phyloP scores from a whole-genome alignment of 2,888 invertebrate species.

The Laspeyria flexula region DNA sequence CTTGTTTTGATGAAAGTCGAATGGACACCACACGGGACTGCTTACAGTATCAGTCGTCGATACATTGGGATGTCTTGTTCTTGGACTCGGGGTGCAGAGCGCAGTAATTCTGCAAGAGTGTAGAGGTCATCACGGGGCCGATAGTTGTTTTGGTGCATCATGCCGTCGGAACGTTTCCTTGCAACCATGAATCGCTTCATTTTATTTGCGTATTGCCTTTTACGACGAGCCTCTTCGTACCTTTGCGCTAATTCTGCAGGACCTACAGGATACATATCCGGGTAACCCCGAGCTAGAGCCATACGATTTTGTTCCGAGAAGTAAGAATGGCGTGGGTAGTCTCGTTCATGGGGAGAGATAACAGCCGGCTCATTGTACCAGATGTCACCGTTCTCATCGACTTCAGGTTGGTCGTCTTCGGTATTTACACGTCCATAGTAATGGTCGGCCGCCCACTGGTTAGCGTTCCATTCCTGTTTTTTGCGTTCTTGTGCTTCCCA shows the following conservation, averaged over 20 bases:
- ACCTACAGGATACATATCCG: slow-evolving; percentile 76
- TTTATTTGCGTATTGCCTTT: slow-evolving; percentile 79
- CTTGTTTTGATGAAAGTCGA: slow-evolving; percentile 31
- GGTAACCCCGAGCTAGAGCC: slow-evolving; percentile 71
- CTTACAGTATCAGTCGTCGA: slow-evolving; percentile 87
- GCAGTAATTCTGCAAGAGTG: slow-evolving; percentile 86
- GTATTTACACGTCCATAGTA: slow-evolving; percentile 74
- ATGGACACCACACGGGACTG: slow-evolving; percentile 53
- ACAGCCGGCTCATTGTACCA: slow-evolving; percentile 87
- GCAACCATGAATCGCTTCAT: slow-evolving; percentile 88
- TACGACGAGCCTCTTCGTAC: slow-evolving; percentile 80
- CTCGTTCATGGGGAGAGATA: slow-evolving; percentile 74
- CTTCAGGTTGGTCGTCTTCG: slow-evolving; percentile 81
- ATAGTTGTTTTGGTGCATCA: slow-evolving; percentile 76
- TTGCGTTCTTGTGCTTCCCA: slow-evolving; percentile 87
- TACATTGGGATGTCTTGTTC: slow-evolving; percentile 86
- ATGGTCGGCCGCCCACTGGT: slow-evolving; percentile 73
- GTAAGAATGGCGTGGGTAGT: slow-evolving; percentile 76
- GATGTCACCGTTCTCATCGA: slow-evolving; percentile 83
- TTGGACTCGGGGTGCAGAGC: slow-evolving; percentile 80
- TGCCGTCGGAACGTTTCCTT: slow-evolving; percentile 80
- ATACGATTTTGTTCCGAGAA: slow-evolving; percentile 81
- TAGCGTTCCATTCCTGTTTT: slow-evolving; percentile 80
- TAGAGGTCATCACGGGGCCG: slow-evolving; percentile 86
- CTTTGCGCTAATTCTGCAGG: slow-evolving; percentile 76